Evolutionary conservation across 2,113 vertebrate species (phyloP).

Genomic region (Zosterops lateralis): DNA sequence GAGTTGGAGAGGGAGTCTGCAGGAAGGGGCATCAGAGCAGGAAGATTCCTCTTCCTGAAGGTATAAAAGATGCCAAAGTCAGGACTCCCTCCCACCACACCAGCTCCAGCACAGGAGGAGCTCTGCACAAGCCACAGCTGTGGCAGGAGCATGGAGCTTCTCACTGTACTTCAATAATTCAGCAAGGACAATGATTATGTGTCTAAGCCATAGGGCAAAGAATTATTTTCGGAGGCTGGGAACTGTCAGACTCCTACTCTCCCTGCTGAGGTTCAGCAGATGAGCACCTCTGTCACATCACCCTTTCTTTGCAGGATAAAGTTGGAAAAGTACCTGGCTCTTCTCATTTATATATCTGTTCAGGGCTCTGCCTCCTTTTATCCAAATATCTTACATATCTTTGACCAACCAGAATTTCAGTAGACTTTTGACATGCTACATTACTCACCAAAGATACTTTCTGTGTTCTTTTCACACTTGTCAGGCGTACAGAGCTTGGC

Average conservation of each 20-base stretch:
- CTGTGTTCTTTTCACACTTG: not conserved
- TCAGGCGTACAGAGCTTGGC: not conserved
- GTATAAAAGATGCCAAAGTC: not conserved
- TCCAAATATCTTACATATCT: not conserved
- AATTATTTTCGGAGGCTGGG: not conserved
- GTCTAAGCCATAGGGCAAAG: not conserved
- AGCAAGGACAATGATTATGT: not conserved
- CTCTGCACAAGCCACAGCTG: fast-evolving
- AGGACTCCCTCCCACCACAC: not conserved
- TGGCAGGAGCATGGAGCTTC: fast-evolving
- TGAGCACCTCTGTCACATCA: not conserved
- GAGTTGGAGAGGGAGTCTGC: not conserved
- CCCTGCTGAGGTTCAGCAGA: not conserved
- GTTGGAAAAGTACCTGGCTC: not conserved
- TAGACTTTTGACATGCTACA: not conserved
- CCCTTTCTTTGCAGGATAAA: not conserved
- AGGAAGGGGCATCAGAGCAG: not conserved
- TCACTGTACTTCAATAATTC: not conserved
- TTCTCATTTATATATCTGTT: not conserved
- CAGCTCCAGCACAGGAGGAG: not conserved
- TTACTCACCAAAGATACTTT: not conserved
- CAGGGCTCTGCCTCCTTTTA: not conserved
- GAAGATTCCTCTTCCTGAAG: not conserved
- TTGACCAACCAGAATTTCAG: not conserved
- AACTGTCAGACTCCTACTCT: not conserved